Evolutionary conservation across 2,113 vertebrate genomes (phyloP), one percentile per base, ranked within the genome.

Genomic region (Plectropomus leopardus): DNA sequence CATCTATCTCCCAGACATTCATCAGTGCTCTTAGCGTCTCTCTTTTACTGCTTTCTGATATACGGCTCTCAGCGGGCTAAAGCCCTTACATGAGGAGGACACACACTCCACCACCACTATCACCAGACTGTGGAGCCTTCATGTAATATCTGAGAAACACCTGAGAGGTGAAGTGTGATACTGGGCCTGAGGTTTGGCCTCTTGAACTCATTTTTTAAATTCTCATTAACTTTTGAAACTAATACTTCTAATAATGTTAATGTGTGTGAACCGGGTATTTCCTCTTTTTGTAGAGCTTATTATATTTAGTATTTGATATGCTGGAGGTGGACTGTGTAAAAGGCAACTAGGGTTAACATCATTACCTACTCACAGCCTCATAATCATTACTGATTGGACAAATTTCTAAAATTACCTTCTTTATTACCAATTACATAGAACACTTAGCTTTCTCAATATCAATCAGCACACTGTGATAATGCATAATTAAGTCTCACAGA

Each of bases 391-490:
- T 93, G 89, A 94, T 94, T 91, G 90, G 90, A 94, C 91, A 93
- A 93, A 94, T 93, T 91, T 89, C 89, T 93, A 90, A 91, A 92
- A 94, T 94, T 88, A 81, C 90, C 87, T 92, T 91, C 87, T 94
- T 93, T 92, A 94, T 94, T 94, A 93, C 92, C 92, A 94, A 94
- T 94, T 93, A 94, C 92, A 93, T 92, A 92, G 93, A 92, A 93
- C 88, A 93, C 92, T 93, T 97, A 97, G 95, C 96, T 98, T 97
- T 98, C 96, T 94, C 92, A 93, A 97, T 97, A 98, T 98, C 97
- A 97, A 97, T 98, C 97, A 98, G 96, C 96, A 96, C 95, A 95
- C 96, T 96, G 96, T 96, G 96, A 92, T 94, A 91, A 93, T 89
- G 89, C 89, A 93, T 93, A 92, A 94, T 92, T 92, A 93, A 91